Conservation (phyloP, 1,140 invertebrate species). For the Brachionus manjavacas region DNA sequence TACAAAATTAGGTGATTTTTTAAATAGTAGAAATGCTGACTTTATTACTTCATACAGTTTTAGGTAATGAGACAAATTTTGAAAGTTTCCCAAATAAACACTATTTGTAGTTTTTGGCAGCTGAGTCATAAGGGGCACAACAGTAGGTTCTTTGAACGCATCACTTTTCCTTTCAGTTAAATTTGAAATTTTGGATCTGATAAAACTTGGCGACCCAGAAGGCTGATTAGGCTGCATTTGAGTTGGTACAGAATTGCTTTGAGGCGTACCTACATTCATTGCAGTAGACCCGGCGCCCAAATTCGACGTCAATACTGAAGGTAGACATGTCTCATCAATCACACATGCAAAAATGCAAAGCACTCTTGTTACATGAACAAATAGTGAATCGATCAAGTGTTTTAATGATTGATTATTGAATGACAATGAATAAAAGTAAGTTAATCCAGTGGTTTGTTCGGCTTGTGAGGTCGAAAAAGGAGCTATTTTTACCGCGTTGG, state of each 20-base stretch:
- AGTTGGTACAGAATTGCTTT: background rate
- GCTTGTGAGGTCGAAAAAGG: background rate
- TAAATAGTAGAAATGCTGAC: conserved; percentile 73
- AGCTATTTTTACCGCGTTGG: background rate
- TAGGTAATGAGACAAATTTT: conserved; percentile 68
- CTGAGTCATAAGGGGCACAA: background rate
- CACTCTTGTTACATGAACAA: conserved; percentile 67
- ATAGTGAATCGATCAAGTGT: conserved; percentile 62
- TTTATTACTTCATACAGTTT: conserved; percentile 71
- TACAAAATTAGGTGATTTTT: conserved; percentile 49
- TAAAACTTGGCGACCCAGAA: conserved; percentile 19
- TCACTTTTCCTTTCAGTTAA: conserved; percentile 12
- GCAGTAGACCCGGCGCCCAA: conserved; percentile 49
- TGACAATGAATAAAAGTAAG: conserved; percentile 47
- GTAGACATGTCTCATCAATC: conserved; percentile 66
- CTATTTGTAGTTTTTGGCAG: conserved; percentile 42
- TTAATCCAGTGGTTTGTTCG: conserved; percentile 14
- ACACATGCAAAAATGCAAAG: conserved; percentile 71
- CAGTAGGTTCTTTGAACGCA: background rate
- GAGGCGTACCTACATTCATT: conserved; percentile 32
- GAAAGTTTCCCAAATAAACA: conserved; percentile 64
- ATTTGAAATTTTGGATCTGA: conserved; percentile 26
- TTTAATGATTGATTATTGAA: conserved; percentile 54
- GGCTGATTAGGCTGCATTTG: background rate
- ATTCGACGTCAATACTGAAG: conserved; percentile 60